These are phyloP conservation scores for Polyploca ridens DNA, from an alignment of 2,888 invertebrate genomes.

Conservation along the genomic window DNA sequence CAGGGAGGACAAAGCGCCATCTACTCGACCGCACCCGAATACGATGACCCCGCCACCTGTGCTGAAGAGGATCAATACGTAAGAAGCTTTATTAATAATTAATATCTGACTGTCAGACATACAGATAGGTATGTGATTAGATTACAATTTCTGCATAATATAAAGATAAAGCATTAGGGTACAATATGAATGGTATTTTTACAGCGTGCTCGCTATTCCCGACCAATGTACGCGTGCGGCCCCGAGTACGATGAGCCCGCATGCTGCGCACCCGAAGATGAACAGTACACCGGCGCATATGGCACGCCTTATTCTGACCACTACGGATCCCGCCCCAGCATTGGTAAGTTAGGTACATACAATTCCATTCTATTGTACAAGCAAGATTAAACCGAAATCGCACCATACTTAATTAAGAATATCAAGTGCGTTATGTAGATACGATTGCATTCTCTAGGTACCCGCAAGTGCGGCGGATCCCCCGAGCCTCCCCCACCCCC, in stretches of 20 bases:
- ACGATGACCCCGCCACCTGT: constrained; percentile 97
- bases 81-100: constrained; percentile 34
- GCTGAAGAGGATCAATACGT: constrained; percentile 96
- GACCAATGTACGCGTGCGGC: constrained; percentile 87
- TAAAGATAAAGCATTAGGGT: too few species aligned
- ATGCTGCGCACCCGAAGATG: constrained; percentile 95
- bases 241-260: constrained; percentile 98
- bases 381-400: too few species aligned
- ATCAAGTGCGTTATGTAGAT: background rate
- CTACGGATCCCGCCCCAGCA: constrained; percentile 94
- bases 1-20: constrained; percentile 93
- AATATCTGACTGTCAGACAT: background rate
- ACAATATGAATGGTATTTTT: background rate
- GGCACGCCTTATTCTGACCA: constrained; percentile 96
- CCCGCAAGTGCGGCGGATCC: constrained; percentile 75
- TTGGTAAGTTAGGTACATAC: constrained; percentile 71
- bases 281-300: constrained; percentile 95
- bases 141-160: too few species aligned
- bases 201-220: constrained; percentile 88
- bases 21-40: constrained; percentile 93
- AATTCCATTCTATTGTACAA: too few species aligned
- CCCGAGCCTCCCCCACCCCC: constrained; percentile 89
- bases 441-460: constrained; percentile 48
- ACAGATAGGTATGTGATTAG: too few species aligned
- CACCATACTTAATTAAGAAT: background rate